Evolutionary conservation across 2,797 vertebrate species (phyloP).

Genomic region (Poeciliopsis presidionis): DNA sequence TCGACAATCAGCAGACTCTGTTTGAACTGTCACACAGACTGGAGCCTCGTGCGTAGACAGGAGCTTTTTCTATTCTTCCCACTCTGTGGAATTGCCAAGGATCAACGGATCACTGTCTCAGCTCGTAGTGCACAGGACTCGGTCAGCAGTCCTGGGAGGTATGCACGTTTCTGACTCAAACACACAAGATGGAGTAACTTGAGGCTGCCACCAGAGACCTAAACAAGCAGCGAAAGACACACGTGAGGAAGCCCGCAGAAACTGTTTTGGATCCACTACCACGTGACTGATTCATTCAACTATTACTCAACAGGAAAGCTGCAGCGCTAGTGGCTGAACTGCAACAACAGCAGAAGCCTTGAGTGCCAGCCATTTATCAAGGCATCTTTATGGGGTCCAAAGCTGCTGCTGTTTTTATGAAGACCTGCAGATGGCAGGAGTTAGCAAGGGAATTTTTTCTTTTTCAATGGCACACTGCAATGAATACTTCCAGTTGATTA

Average conservation of each 20-base stretch:
- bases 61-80: slow-evolving; percentile 16
- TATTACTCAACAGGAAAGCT: not conserved
- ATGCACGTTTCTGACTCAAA: slow-evolving; percentile 20
- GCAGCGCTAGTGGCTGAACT: slow-evolving; percentile 11
- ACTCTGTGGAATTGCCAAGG: slow-evolving; percentile 42
- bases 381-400: not conserved
- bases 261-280: slow-evolving; percentile 18
- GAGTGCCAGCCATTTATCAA: slow-evolving; percentile 14
- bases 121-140: slow-evolving; percentile 63
- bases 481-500: slow-evolving; percentile 30
- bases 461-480: not conserved
- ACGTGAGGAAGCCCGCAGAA: slow-evolving; percentile 15
- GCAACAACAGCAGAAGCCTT: slow-evolving; percentile 17
- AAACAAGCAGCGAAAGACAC: slow-evolving; percentile 13
- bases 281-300: not conserved
- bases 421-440: slow-evolving; percentile 29
- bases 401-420: slow-evolving; percentile 14
- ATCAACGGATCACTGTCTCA: slow-evolving; percentile 33
- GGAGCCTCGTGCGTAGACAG: slow-evolving; percentile 86
- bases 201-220: slow-evolving; percentile 23
- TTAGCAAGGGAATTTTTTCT: not conserved
- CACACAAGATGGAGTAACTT: slow-evolving; percentile 55
- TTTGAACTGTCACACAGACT: slow-evolving; percentile 96
- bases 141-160: slow-evolving; percentile 28
- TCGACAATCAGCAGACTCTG: slow-evolving; percentile 96